A percentile compares a stretch with the other conserved stretches of the same genome.
Conservation (phyloP, 2,113 vertebrate genomes). For the Corythaeola cristata region DNA sequence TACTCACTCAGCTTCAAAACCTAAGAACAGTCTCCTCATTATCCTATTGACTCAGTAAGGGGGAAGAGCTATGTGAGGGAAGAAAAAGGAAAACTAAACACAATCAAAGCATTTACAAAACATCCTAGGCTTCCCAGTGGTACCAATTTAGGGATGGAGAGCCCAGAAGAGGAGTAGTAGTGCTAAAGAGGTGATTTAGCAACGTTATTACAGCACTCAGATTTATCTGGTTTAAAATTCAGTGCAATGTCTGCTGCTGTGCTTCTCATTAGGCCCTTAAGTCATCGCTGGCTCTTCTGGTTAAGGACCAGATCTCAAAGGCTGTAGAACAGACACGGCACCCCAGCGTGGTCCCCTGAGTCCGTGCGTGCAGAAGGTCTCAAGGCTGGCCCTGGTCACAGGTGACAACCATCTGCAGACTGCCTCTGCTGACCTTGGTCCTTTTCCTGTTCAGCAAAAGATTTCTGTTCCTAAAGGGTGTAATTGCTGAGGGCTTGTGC, state of each 20-base stretch:
- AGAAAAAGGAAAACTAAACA: background rate
- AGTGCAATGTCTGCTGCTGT: background rate
- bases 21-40: slow-evolving; percentile 40
- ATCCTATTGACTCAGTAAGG: background rate
- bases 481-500: background rate
- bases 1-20: slow-evolving; percentile 49
- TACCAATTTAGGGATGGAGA: background rate
- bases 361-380: background rate
- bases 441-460: background rate
- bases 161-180: background rate
- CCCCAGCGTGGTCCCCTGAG: too few relatives aligned
- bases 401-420: background rate
- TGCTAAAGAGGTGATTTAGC: background rate
- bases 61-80: background rate
- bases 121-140: background rate
- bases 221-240: background rate
- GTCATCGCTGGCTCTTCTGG: background rate
- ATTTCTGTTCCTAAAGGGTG: background rate
- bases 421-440: background rate
- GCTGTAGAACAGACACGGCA: background rate
- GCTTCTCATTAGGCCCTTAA: background rate
- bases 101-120: background rate
- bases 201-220: background rate
- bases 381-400: background rate
- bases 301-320: background rate